Base-by-base conservation (phyloP, 2,113 vertebrate species). In the Pachypanchax playfairii region DNA sequence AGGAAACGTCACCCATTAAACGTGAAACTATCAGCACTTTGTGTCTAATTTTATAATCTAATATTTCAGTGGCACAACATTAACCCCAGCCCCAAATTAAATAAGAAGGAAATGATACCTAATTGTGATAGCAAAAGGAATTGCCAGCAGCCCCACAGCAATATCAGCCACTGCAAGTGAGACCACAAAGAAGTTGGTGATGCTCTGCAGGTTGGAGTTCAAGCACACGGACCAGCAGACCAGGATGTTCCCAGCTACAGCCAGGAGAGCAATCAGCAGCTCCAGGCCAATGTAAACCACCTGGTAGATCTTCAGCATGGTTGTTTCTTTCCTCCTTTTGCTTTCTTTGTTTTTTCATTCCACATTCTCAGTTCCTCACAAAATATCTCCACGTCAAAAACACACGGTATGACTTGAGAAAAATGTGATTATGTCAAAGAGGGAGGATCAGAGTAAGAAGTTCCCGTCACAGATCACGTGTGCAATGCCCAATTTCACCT, bases 161-260 rank as follows among this genome's bases (percentile, higher is more conserved):
- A 99, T 95, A 83, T 98, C 97, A 1, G 97, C 97, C 5, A 92
- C 92, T 0, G 96, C 97, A 88, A 99, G 85, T 0, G 97, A 99
- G 55, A 96, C 95, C 88, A 99, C 93, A 0, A 99, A 99, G 75
- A 93, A 96, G 88, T 98, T 98, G 87, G 97, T 99, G 91, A 96
- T 94, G 57, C 91, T 98, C 91, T 97, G 97, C 73, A 99, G 84
- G 86, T 96, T 97, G 91, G 94, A 96, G 75, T 98, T 99, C 62
- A 97, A 73, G 65, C 88, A 92, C 46, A 99, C 97, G 0, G 97
- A 94, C 95, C 96, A 99, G 90, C 95, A 97, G 75, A 98, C 97
- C 76, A 99, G 89, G 66, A 96, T 81, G 17, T 99, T 99, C n/a
- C 97, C 97, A 69, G 93, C 75, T 73, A 99, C 87, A 36, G 97